Evolutionary conservation across 2,888 invertebrate genomes (phyloP).

Genomic region (Limnephilus lunatus): DNA sequence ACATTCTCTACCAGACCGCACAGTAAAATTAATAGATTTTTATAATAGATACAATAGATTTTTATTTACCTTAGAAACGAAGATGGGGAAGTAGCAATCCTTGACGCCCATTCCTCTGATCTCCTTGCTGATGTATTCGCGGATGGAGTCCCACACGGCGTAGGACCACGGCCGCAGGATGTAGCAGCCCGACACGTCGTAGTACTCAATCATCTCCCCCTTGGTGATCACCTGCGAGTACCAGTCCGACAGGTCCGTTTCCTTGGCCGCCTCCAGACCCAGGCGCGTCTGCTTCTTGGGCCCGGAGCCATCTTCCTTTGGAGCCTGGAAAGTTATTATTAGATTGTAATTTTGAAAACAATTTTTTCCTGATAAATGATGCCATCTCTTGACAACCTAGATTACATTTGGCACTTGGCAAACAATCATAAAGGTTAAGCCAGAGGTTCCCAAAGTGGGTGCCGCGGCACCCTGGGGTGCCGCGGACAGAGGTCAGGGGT

Average conservation of each 20-base stretch:
- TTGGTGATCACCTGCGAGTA: slow-evolving; percentile 92
- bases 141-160: slow-evolving; percentile 95
- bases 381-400: background rate
- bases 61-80: slow-evolving; percentile 86
- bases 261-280: slow-evolving; percentile 95
- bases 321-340: slow-evolving; percentile 68
- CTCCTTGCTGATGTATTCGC: slow-evolving; percentile 89
- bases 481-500: no score
- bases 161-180: slow-evolving; percentile 98
- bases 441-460: no score
- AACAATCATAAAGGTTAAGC: no score
- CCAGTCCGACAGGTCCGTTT: slow-evolving; percentile 97
- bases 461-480: no score
- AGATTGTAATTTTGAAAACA: background rate
- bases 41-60: no score
- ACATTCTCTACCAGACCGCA: no score
- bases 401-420: no score
- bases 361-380: background rate
- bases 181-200: slow-evolving; percentile 99
- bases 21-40: background rate
- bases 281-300: slow-evolving; percentile 94
- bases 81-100: slow-evolving; percentile 99
- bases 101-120: slow-evolving; percentile 95
- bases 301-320: slow-evolving; percentile 73
- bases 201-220: slow-evolving; percentile 98